These are phyloP conservation scores for Scartelaos histophorus DNA, from an alignment of 2,113 vertebrate species.

Conservation along the genomic window DNA sequence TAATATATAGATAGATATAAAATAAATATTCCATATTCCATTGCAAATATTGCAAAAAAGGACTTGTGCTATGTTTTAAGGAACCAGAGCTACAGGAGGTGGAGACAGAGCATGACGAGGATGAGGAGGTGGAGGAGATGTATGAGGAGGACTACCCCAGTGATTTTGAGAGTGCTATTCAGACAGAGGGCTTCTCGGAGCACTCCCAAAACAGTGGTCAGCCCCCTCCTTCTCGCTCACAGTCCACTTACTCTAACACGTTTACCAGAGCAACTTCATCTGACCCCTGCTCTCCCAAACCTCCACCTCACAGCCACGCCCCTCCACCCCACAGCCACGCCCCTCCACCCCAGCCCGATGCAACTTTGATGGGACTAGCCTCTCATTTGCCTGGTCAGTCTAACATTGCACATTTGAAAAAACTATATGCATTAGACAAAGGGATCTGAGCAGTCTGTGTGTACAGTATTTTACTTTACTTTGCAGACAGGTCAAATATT, in stretches of 20 bases:
- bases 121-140: slow-evolving; percentile 14
- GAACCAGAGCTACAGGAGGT: not conserved
- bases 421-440: not conserved
- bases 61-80: not conserved
- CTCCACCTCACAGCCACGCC: slow-evolving; percentile 15
- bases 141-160: slow-evolving; percentile 56
- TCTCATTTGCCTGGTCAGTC: not conserved
- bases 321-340: not conserved
- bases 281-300: not conserved
- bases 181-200: slow-evolving; percentile 74
- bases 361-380: not conserved
- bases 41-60: not conserved
- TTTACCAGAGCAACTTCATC: not conserved
- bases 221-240: slow-evolving; percentile 3
- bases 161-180: slow-evolving; percentile 74
- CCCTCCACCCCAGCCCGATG: not conserved
- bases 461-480: too few species aligned
- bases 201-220: slow-evolving; percentile 41
- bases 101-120: not conserved
- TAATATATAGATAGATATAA: too few species aligned
- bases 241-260: not conserved
- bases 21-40: too few species aligned
- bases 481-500: too few species aligned
- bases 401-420: not conserved
- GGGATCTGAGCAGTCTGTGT: too few species aligned